Base-by-base conservation (phyloP, 2,888 invertebrate species). In the Theretra japonica region DNA sequence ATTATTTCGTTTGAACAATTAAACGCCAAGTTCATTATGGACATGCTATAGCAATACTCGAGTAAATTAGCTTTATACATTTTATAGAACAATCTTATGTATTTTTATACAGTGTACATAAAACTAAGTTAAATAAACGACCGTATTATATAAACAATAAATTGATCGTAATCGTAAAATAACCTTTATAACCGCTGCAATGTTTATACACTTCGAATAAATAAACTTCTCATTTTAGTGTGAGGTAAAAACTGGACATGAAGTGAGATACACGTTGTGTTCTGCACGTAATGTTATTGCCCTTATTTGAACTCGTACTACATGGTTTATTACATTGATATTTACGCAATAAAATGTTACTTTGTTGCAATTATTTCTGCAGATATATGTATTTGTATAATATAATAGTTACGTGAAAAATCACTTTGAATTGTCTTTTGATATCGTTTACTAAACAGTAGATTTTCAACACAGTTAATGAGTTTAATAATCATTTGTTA, bases 111-210 rank as follows among this genome's bases (percentile, higher is more conserved):
- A 48, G 17, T 1, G n/a, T 5, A 53, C 50, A 19, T 19, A 7
- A 53, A 53, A 53, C 53, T 5, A 53, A 58, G 15, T 17, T 28
- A 58, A 17, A 28, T 58, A 58, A 58, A 58, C 15, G 19, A 53
- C 23, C 15, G 17, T 25, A 25, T 25, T 30, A 59, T 25, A 30
- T 19, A n/a, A 41, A 48, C 11, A 65, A 65, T 65, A 65, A 23
- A 65, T 15, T 17, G 41, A 65, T 48, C 65, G 65, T 65, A 48
- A 65, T 48, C 48, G 65, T 65, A 65, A 65, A 41, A 48, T 65
- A 65, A 65, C 65, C 65, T 65, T 65, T 65, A 48, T 23, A 65
- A 48, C 48, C 23, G 48, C 21, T 48, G 48, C 23, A 5, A 48
- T 48, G 48, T 65, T 65, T 65, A 65, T 48, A 23, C 17, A 0